These are phyloP conservation scores for Aurelia sp. DNA, from an alignment of 30 jellyfish, hydroid and myxozoan species.

Conservation along the genomic window DNA sequence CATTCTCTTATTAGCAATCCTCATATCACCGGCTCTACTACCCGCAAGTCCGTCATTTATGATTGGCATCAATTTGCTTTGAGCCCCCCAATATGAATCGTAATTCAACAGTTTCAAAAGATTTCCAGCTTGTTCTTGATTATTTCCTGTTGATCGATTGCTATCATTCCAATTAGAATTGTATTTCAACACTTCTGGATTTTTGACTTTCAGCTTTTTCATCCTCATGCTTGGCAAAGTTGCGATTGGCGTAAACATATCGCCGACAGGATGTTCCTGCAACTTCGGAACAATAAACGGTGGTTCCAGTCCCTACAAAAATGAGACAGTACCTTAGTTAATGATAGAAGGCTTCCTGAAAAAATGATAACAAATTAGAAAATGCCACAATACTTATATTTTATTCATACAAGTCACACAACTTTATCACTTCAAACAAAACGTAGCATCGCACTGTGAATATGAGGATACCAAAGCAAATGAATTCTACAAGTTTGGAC, in stretches of 20 bases:
- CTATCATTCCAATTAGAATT: slow-evolving; percentile 41
- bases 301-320: slow-evolving; percentile 56
- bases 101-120: slow-evolving; percentile 4
- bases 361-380: no score
- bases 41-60: background rate
- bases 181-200: slow-evolving; percentile 13
- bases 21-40: background rate
- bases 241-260: slow-evolving; percentile 52
- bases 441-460: no score
- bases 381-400: no score
- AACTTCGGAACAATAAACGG: slow-evolving; percentile 48
- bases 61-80: background rate
- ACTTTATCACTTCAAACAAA: no score
- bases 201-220: slow-evolving; percentile 14
- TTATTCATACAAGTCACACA: no score
- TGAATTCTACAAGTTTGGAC: no score
- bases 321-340: background rate
- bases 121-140: slow-evolving; percentile 18
- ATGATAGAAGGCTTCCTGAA: no score
- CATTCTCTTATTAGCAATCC: background rate
- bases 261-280: slow-evolving; percentile 64
- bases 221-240: slow-evolving; percentile 46
- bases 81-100: slow-evolving; percentile 3
- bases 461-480: no score
- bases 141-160: background rate